A percentile compares a stretch with the other conserved stretches of the same genome.
Conservation (phyloP, 2,797 vertebrate species). For the Ctenopoma kingsleyae region DNA sequence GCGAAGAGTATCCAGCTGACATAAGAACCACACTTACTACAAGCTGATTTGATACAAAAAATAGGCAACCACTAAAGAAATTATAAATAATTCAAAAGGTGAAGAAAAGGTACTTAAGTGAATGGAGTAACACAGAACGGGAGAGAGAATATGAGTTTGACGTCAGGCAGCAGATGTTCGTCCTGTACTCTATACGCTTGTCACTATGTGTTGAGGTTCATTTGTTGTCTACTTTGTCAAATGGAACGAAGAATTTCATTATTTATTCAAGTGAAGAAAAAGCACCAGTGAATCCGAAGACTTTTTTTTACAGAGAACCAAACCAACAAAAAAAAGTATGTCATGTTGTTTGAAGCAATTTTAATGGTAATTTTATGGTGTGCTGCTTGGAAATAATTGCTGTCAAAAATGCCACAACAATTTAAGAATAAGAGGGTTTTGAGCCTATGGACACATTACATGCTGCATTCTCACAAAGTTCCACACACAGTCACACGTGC, state of each 20-base stretch:
- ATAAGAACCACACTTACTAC: conserved; percentile 13
- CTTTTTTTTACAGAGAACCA: conserved; percentile 37
- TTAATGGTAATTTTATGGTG: conserved; percentile 75
- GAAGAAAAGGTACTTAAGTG: background rate
- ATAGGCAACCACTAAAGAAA: conserved; percentile 14
- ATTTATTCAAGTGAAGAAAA: conserved; percentile 63
- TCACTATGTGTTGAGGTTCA: conserved; percentile 53
- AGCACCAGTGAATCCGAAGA: conserved; percentile 22
- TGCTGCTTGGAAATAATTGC: conserved; percentile 76
- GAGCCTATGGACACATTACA: conserved; percentile 29
- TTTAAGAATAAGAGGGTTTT: conserved; percentile 53
- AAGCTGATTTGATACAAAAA: conserved; percentile 30
- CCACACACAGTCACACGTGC: background rate
- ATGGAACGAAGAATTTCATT: conserved; percentile 47
- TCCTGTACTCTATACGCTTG: conserved; percentile 40
- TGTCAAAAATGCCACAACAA: conserved; percentile 71
- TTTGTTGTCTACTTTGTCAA: conserved; percentile 48
- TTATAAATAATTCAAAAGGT: conserved; percentile 39
- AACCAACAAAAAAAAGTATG: conserved; percentile 52
- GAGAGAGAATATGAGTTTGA: conserved; percentile 25
- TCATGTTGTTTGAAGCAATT: conserved; percentile 63
- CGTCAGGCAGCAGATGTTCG: conserved; percentile 59
- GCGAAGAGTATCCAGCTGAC: conserved; percentile 19
- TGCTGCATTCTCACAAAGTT: background rate
- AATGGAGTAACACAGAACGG: background rate